Base-by-base conservation (phyloP, 2,888 invertebrate genomes). In the Rhamnusium bicolor region DNA sequence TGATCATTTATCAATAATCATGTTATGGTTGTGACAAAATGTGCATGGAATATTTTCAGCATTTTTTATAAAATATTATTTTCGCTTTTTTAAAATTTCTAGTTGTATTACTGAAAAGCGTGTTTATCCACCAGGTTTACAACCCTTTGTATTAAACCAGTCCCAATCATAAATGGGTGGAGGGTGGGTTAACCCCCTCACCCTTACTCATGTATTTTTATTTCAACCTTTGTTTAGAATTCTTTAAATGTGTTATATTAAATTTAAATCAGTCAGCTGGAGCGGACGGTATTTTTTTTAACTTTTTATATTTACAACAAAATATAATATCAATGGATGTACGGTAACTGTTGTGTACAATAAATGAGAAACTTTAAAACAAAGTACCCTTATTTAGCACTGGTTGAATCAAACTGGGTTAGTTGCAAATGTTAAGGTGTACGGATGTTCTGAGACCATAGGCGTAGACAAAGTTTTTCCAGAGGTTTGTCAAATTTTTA, bases 391-490 rank as follows among this genome's bases (percentile, higher is more conserved):
- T 56, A 56, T 56, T 27, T 56, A 29, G 8, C 8, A 29, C 29
- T 56, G 27, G 54, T 27, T 2, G 56, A 27, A 56, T 56, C 24
- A 27, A 56, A 56, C 56, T 56, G 29, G 56, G 56, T 56, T 56
- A 56, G 56, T 56, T 27, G 56, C 56, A 16, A 56, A 56, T 56
- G 24, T 56, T 16, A 27, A 56, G 56, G 56, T 56, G 56, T 12
- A n/a, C 56, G 29, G 56, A 56, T 24, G 24, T 29, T 56, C 56
- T 6, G 29, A 16, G 8, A 10, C 1, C 56, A 56, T 29, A 16
- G 56, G 29, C 56, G 29, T 29, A 10, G n/a, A 29, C 14, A 18
- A 18, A 7, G 1, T 19, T 51, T 19, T 51, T 51, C 10, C 19
- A 51, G 8, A 8, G 19, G 18, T 18, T 18, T n/a, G n/a, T n/a